phyloP scores from a whole-genome alignment of 1,140 invertebrate species.

The Rhynchophorus ferrugineus region DNA sequence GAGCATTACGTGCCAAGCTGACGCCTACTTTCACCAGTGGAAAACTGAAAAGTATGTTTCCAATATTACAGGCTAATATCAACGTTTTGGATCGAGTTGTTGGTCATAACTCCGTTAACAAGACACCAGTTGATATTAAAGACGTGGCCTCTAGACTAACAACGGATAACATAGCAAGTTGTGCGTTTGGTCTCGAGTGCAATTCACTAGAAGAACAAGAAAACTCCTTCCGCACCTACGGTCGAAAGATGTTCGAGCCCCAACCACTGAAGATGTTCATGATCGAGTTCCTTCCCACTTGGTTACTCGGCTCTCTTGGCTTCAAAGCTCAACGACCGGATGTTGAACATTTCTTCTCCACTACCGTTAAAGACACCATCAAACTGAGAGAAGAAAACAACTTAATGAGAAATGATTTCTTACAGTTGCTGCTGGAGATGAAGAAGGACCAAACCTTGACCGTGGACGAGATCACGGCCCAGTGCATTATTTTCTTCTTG shows the following conservation, averaged over 20 bases:
- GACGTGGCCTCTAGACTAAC: constrained; percentile 49
- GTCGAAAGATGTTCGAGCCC: constrained; percentile 6
- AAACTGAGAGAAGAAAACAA: too few species aligned
- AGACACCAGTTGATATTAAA: too few species aligned
- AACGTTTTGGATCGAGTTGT: constrained; percentile 39
- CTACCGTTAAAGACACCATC: too few species aligned
- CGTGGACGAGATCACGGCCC: constrained; percentile 49
- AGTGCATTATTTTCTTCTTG: too few species aligned
- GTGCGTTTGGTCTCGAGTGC: constrained; percentile 55
- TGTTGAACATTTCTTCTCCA: too few species aligned
- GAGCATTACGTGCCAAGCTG: constrained; percentile 40
- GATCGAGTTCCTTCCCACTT: too few species aligned
- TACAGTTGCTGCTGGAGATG: constrained; percentile 14
- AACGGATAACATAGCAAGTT: constrained; percentile 55
- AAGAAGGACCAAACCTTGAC: constrained; percentile 41
- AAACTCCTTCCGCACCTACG: constrained; percentile 43
- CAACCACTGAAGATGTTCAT: too few species aligned
- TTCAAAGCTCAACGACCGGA: too few species aligned
- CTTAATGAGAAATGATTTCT: constrained; percentile 17
- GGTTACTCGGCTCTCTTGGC: too few species aligned
- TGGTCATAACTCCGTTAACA: constrained; percentile 25
- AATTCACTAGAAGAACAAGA: constrained; percentile 47
- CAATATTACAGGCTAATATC: constrained; percentile 20
- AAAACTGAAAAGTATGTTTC: constrained; percentile 45
- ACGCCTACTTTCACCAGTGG: constrained; percentile 45